Conservation (phyloP, 2,888 invertebrate genomes). For the Rotaria macrura region DNA sequence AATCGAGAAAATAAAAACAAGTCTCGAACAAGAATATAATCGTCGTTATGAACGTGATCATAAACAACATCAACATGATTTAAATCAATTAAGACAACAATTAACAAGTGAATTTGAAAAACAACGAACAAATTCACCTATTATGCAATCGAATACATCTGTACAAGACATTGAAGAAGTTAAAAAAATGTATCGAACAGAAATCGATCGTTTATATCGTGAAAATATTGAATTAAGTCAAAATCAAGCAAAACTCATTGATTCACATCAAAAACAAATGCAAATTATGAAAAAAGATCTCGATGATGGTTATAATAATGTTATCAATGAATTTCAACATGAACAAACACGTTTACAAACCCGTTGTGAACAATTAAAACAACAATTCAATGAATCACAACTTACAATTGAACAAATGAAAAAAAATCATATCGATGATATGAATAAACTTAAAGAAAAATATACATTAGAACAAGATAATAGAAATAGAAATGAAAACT, state of each 20-base stretch:
- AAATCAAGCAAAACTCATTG: conserved; percentile 12
- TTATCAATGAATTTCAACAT: conserved; percentile 17
- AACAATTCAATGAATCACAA: not conserved
- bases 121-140: not conserved
- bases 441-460: not conserved
- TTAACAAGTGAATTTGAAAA: conserved; percentile 10
- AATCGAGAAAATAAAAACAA: not conserved
- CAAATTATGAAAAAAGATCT: conserved; percentile 18
- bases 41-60: conserved; percentile 5
- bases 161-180: conserved; percentile 16
- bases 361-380: conserved; percentile 17
- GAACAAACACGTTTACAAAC: conserved; percentile 9
- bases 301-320: conserved; percentile 8
- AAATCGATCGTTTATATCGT: conserved; percentile 8
- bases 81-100: not conserved
- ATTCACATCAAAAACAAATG: conserved; percentile 14
- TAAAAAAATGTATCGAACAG: not conserved
- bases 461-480: not conserved
- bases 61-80: conserved; percentile 4
- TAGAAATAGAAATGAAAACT: conserved; percentile 1
- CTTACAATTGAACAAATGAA: not conserved
- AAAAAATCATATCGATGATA: not conserved
- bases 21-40: conserved; percentile 10
- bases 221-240: conserved; percentile 19
- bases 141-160: not conserved